A percentile compares a stretch with the other conserved stretches of the same genome.
These are phyloP conservation scores for Saguinus oedipus DNA, from an alignment of 2,797 vertebrate species.

Conservation along the genomic window DNA sequence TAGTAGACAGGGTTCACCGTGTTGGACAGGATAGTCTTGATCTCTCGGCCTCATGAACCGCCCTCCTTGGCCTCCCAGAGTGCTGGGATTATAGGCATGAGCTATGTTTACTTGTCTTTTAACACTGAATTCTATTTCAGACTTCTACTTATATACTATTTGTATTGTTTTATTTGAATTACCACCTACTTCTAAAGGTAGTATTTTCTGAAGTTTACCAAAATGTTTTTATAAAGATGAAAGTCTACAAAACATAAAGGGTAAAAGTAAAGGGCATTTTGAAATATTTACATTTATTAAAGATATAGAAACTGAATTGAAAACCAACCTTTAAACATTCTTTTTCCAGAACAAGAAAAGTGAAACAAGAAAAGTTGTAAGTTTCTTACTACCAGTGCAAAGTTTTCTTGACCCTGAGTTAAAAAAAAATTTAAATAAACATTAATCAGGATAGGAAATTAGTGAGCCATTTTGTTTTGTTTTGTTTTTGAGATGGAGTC, in stretches of 20 bases:
- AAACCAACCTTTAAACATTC: background rate
- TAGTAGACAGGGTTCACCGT: no score
- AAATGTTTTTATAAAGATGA: background rate
- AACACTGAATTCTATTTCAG: background rate
- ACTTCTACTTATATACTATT: background rate
- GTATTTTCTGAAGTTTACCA: background rate
- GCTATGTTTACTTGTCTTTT: background rate
- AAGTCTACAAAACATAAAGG: background rate
- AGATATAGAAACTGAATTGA: background rate
- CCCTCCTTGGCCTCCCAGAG: no score
- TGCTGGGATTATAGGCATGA: no score
- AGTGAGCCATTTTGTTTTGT: background rate
- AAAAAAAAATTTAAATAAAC: background rate
- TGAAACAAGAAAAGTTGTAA: background rate
- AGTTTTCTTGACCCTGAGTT: background rate
- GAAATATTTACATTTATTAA: background rate
- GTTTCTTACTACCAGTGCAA: background rate
- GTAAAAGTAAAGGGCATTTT: background rate
- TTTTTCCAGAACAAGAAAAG: background rate
- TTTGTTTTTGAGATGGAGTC: no score
- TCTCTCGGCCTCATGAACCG: no score
- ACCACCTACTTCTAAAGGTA: background rate
- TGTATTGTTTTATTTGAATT: background rate
- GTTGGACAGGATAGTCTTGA: no score
- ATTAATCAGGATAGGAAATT: background rate